Evolutionary conservation across 2,797 vertebrate species (phyloP).

Genomic region (Gobionotothen gibberifrons): DNA sequence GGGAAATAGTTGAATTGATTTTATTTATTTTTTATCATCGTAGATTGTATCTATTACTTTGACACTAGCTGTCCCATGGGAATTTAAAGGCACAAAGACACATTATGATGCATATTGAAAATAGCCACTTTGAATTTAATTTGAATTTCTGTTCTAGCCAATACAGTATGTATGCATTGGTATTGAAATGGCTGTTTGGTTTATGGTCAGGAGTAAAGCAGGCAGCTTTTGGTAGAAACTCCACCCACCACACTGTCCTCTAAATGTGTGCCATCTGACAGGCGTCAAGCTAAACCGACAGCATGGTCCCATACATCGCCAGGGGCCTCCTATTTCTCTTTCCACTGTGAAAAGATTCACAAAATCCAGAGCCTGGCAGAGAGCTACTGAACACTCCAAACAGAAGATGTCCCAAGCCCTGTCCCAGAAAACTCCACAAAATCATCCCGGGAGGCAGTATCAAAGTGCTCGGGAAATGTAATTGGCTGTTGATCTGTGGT

Average conservation of each 20-base stretch:
- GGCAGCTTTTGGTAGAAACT: slow-evolving; percentile 6
- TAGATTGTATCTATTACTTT: no score
- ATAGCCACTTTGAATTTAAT: not conserved
- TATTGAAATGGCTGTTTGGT: not conserved
- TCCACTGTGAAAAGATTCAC: slow-evolving; percentile 48
- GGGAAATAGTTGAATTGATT: no score
- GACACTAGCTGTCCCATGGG: not conserved
- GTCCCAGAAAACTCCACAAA: slow-evolving; percentile 18
- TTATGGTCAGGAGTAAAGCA: not conserved
- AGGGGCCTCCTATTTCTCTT: slow-evolving; percentile 32
- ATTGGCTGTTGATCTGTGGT: slow-evolving; percentile 10
- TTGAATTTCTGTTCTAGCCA: not conserved
- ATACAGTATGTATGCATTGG: not conserved
- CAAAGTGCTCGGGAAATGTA: slow-evolving; percentile 12
- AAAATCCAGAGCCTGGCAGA: slow-evolving; percentile 24
- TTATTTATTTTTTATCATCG: no score
- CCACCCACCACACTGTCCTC: slow-evolving; percentile 27
- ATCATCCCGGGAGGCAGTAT: slow-evolving; percentile 29
- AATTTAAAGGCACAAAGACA: not conserved
- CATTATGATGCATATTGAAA: not conserved
- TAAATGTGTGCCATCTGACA: slow-evolving; percentile 59
- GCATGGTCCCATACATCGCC: slow-evolving; percentile 31
- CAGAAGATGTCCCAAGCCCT: slow-evolving; percentile 30
- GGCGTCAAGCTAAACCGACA: slow-evolving; percentile 49
- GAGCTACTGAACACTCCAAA: slow-evolving; percentile 25